These are phyloP conservation scores for Stichodactyla mertensii DNA, from an alignment of 64 coral and sea anemone genomes.

Conservation along the genomic window DNA sequence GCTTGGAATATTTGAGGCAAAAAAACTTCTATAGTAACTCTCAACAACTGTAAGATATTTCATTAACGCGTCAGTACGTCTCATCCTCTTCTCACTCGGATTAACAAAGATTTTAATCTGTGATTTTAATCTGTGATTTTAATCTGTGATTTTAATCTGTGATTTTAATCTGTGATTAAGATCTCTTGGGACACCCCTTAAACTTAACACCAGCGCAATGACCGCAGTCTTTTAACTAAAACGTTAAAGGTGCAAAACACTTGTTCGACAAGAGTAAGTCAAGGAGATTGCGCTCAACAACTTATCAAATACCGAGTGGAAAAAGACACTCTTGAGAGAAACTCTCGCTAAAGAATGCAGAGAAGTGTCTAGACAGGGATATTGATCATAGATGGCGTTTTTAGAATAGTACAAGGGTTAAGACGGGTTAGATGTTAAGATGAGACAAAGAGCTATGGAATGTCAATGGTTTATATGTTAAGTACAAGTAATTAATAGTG, in stretches of 20 bases:
- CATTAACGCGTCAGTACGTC: neutral
- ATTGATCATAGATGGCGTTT: neutral
- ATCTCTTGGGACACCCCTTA: neutral
- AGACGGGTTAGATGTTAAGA: neutral
- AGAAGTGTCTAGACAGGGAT: neutral
- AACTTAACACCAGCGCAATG: neutral
- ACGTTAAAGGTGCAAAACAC: neutral
- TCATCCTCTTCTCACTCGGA: neutral
- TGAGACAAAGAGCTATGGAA: neutral
- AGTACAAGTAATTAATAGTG: neutral
- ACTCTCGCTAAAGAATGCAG: neutral
- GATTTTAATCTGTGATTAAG: too few species aligned
- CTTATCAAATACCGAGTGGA: neutral
- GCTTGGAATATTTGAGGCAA: neutral
- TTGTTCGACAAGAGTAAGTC: neutral
- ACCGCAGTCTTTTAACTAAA: neutral
- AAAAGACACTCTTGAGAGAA: neutral
- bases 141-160: too few species aligned
- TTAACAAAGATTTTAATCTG: neutral
- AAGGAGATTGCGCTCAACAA: neutral
- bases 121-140: too few species aligned
- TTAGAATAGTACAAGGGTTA: neutral
- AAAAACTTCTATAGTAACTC: neutral
- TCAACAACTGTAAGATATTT: neutral
- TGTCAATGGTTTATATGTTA: neutral